Base-by-base conservation (phyloP, 2,113 vertebrate genomes). In the Arizona elegans region DNA sequence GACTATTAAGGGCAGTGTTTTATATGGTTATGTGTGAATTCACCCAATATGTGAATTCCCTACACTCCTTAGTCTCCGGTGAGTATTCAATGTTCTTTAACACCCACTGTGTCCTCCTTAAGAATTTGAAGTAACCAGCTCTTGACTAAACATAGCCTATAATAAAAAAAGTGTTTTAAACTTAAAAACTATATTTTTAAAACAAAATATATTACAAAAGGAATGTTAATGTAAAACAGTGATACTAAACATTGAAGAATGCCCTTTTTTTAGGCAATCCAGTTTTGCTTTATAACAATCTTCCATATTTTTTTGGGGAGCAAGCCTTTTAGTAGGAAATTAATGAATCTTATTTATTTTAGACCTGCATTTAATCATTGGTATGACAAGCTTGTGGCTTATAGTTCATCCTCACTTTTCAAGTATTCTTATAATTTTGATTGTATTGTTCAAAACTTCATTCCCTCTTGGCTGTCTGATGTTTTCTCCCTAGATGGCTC, bases 261-360 rank as follows among this genome's bases (percentile, higher is more conserved):
- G 33, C 12, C 15, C 91, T 58, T 8, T 7, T 59, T 58, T 88
- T 58, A 89, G 24, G 87, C 43, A 0, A 0, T 89, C 88, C 56
- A 29, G 38, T 55, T 93, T 0, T n/a, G 55, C 24, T 89, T 0
- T 13, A 23, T 33, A 62, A 38, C 23, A 81, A 89, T 38, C 19
- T 92, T 24, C 29, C 38, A 15, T 59, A 43, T 90, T 47, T 55
- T 75, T 23, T 23, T 1, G 53, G 52, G 12, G 29, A 21, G 23
- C 43, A 88, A 15, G 38, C n/a, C 59, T 86, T 92, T 11, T 91
- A 81, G 10, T 15, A 88, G 89, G 38, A 91, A 88, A n/a, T 88
- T 5, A 88, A 8, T 12, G 54, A 88, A 24, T 19, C 26, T 59
- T 56, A 17, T 95, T 96, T 95, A 29, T 95, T 95, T 96, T 75